These are phyloP conservation scores for Brachyrhaphis roseni DNA, from an alignment of 2,797 vertebrate species.

Conservation along the genomic window DNA sequence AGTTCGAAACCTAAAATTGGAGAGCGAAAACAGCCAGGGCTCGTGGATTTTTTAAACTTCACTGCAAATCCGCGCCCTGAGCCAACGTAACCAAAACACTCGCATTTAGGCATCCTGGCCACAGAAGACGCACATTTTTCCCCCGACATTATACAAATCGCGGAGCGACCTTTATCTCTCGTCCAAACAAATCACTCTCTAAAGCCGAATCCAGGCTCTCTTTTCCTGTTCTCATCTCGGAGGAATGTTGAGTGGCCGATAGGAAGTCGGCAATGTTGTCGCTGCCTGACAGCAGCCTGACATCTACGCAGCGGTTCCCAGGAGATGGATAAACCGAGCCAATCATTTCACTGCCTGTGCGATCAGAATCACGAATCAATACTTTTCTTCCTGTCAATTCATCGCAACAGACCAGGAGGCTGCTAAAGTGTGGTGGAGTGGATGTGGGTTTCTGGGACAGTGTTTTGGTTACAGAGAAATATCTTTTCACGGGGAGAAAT, in stretches of 20 bases:
- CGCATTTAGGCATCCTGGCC: conserved; percentile 2
- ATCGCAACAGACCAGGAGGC: conserved; percentile 46
- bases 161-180: conserved; percentile 40
- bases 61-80: background rate
- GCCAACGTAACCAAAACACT: background rate
- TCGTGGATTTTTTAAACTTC: background rate
- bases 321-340: conserved; percentile 54
- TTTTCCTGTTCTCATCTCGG: conserved; percentile 62
- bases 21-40: background rate
- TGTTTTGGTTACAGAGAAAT: conserved; percentile 51
- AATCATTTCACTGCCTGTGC: conserved; percentile 63
- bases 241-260: conserved; percentile 74
- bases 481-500: conserved; percentile 47
- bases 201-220: conserved; percentile 34
- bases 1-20: background rate
- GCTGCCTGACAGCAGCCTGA: conserved; percentile 69
- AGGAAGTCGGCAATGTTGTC: conserved; percentile 70
- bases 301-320: conserved; percentile 68
- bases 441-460: conserved; percentile 70
- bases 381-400: conserved; percentile 57
- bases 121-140: conserved; percentile 33
- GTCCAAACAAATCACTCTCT: conserved; percentile 27
- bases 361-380: conserved; percentile 71
- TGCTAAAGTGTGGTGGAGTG: conserved; percentile 45
- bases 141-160: conserved; percentile 38